Evolutionary conservation across 1,140 invertebrate genomes (phyloP), one percentile per base, ranked within the genome.

Genomic region (Procambarus clarkii): DNA sequence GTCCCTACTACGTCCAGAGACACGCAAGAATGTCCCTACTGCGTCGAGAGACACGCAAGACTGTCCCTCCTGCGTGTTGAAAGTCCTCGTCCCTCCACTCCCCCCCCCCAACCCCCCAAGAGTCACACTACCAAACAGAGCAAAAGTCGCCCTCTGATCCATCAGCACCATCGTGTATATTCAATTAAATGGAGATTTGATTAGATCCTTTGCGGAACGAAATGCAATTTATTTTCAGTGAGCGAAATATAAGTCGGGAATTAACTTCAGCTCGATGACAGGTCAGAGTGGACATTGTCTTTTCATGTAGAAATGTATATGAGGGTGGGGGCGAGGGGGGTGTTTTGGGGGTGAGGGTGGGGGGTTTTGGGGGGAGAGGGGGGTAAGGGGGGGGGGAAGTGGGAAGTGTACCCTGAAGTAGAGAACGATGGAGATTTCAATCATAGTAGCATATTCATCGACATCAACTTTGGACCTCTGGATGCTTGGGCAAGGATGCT

Each of bases 161-260:
- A 15, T 18, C 18, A 21, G 60, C 60, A 64, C 4, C 60, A 21
- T 64, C 13, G 24, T 74, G 69, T 74, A 74, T 74, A 74, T 74
- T 74, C 69, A 74, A 74, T 74, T 74, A 74, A 74, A 74, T 74
- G 69, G 69, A 74, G 69, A 74, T 74, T 74, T 74, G 69, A 74
- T 74, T 34, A 74, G 69, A 74, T 74, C 69, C 69, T 74, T 74
- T 74, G 69, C 69, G 69, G 69, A 34, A 74, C 69, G 69, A 74
- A 64, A 64, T 64, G 7, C 60, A 64, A 64, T 64, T 64, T 64
- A 64, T 64, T 64, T 64, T 64, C 69, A 34, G 69, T 74, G 69
- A 74, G 69, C 69, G n/a, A 74, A 34, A 34, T 74, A 74, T 74
- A 74, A 74, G 69, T 74, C 21, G n/a, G n/a, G 69, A 24, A 74